A percentile compares a stretch with the other conserved stretches of the same genome.
Evolutionary conservation across 2,113 vertebrate species (phyloP).

Genomic region (Mastomys natalensis): DNA sequence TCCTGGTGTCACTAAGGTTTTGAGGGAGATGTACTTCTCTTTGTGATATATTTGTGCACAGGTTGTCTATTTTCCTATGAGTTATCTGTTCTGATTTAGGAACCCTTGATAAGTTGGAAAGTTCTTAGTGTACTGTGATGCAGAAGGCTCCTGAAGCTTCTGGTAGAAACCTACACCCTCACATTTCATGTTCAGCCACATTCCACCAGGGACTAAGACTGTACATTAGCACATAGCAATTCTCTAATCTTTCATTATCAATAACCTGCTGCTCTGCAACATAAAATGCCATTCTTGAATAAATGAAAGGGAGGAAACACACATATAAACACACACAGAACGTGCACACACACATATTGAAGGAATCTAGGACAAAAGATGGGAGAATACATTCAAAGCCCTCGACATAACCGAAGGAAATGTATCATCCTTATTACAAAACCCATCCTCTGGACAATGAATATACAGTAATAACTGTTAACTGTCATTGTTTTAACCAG

Average conservation of each 20-base stretch:
- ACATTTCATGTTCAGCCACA: not conserved
- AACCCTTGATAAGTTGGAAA: not conserved
- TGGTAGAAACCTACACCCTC: not conserved
- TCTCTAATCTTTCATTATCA: not conserved
- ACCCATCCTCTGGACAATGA: not conserved
- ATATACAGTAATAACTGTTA: no score
- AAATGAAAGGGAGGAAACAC: not conserved
- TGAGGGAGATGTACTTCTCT: not conserved
- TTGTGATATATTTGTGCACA: not conserved
- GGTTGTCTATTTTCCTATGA: not conserved
- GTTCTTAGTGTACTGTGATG: not conserved
- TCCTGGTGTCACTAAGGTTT: not conserved
- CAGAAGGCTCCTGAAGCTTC: not conserved
- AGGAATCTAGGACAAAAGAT: not conserved
- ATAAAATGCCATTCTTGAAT: not conserved
- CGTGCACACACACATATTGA: not conserved
- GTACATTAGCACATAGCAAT: not conserved
- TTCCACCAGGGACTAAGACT: not conserved
- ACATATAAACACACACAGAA: no score
- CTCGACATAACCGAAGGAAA: not conserved
- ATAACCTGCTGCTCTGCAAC: not conserved
- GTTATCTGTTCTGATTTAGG: not conserved
- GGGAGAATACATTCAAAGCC: not conserved
- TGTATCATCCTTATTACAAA: not conserved
- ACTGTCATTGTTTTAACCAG: not conserved